Evolutionary conservation across 2,888 invertebrate species (phyloP).

Genomic region (Pomacea canaliculata): DNA sequence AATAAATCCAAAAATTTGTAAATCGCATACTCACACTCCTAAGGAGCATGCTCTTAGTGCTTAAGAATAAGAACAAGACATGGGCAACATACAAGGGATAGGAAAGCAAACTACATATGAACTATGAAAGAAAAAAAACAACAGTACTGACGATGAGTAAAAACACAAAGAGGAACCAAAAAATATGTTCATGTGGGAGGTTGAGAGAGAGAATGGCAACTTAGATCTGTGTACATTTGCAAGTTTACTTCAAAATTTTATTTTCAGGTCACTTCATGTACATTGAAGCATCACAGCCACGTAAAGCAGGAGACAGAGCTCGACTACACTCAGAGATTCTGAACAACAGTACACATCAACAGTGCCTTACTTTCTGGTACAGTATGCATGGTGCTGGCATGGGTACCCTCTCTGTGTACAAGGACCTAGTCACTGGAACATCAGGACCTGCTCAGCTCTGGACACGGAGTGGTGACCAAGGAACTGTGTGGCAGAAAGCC

Average conservation of each 20-base stretch:
- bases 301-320: constrained; percentile 74
- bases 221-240: neutral
- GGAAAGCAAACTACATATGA: no score
- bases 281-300: constrained; percentile 70
- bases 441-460: constrained; percentile 12
- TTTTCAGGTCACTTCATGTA: constrained; percentile 56
- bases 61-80: no score
- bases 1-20: no score
- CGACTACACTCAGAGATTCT: constrained; percentile 58
- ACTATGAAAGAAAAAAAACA: no score
- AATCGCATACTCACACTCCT: no score
- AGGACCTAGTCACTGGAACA: constrained; percentile 47
- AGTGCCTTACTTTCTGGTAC: constrained; percentile 66
- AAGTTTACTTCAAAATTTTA: no score
- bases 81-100: no score
- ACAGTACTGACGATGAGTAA: no score
- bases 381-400: constrained; percentile 58
- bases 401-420: constrained; percentile 55
- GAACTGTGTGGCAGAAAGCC: constrained; percentile 45
- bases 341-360: constrained; percentile 30
- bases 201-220: neutral
- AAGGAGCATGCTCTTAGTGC: no score
- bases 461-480: constrained; percentile 44
- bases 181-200: neutral
- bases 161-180: no score